phyloP scores from a whole-genome alignment of 2,113 vertebrate genomes.

The Tauraco erythrolophus region DNA sequence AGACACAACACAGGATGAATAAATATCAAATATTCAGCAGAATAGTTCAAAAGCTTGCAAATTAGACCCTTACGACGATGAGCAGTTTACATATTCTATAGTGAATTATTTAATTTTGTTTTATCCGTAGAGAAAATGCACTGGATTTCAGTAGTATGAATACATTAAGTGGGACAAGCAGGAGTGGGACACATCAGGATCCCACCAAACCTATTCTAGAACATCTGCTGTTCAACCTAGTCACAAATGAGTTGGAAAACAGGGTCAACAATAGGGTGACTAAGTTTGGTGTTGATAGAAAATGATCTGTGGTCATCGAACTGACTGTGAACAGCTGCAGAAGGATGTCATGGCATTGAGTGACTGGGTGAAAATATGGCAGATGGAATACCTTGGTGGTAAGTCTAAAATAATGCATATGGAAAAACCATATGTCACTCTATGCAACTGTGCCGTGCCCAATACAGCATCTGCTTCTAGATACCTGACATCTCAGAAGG shows the following conservation, averaged over 20 bases:
- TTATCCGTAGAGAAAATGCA: neutral
- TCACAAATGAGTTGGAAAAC: neutral
- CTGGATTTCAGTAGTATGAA: neutral
- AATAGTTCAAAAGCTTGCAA: neutral
- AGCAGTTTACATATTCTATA: neutral
- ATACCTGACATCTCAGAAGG: neutral
- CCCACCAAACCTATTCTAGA: neutral
- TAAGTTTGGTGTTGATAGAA: neutral
- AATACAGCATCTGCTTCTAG: neutral
- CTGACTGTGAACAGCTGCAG: constrained; percentile 51
- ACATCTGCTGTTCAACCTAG: neutral
- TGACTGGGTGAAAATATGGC: neutral
- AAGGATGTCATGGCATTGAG: neutral
- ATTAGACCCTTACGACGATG: neutral
- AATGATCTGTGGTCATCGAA: constrained; percentile 45
- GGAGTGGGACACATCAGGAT: neutral
- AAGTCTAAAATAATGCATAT: neutral
- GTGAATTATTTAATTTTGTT: neutral
- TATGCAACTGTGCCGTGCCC: neutral
- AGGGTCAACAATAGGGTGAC: neutral
- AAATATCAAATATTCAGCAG: neutral
- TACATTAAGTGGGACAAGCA: neutral
- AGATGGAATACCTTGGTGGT: constrained; percentile 24
- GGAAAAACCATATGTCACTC: constrained; percentile 17
- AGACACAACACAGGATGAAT: neutral